Conservation (phyloP, 1,140 invertebrate genomes). For the Drosophila equinoxialis region DNA sequence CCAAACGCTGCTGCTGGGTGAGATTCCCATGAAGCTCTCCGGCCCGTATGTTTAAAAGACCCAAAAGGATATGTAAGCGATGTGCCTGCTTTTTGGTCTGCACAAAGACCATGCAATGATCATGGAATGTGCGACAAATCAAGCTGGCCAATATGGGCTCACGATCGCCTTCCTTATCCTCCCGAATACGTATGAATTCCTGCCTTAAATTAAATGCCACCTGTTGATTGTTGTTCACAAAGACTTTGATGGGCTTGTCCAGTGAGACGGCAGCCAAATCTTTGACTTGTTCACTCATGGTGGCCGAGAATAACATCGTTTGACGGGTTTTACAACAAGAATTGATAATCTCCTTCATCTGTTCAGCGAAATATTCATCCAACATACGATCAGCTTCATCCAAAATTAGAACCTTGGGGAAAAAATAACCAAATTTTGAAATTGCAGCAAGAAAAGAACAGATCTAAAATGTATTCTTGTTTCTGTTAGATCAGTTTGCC, state of each 20-base stretch:
- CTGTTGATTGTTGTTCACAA: conserved; percentile 97
- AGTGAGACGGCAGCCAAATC: conserved; percentile 96
- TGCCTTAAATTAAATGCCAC: conserved; percentile 97
- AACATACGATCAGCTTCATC: conserved; percentile 90
- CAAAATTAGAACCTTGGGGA: conserved; percentile 71
- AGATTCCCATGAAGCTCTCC: conserved; percentile 98
- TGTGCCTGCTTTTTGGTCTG: conserved; percentile 98
- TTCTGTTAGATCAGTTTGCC: conserved; percentile 52
- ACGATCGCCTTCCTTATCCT: conserved; percentile 91
- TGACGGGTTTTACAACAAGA: conserved; percentile 96
- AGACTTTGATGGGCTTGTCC: conserved; percentile 95
- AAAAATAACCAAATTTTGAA: neutral
- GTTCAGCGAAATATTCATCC: conserved; percentile 98
- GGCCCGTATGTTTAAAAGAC: conserved; percentile 92
- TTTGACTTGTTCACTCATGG: conserved; percentile 98
- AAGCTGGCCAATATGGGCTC: conserved; percentile 95
- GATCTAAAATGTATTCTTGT: neutral
- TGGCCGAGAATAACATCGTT: conserved; percentile 98
- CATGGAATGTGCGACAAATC: conserved; percentile 95
- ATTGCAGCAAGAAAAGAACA: neutral
- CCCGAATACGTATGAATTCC: conserved; percentile 96
- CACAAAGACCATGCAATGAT: conserved; percentile 97
- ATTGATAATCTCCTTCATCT: conserved; percentile 98
- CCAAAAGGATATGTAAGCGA: conserved; percentile 94
- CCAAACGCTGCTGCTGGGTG: conserved; percentile 95